phyloP scores from a whole-genome alignment of 2,888 invertebrate species.

The Cataglyphis cursor region DNA sequence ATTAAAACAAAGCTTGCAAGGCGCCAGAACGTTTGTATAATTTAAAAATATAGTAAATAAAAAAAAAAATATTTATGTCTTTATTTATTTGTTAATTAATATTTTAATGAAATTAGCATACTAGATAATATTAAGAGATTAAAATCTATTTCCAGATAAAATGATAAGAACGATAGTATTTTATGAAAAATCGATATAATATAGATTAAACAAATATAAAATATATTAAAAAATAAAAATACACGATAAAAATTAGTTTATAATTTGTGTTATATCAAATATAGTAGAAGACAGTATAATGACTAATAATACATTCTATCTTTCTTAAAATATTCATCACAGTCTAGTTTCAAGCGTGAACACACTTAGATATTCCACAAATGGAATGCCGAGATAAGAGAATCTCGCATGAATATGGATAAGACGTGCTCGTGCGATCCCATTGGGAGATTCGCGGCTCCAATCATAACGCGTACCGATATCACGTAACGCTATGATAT shows the following conservation, averaged over 20 bases:
- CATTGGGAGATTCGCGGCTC: slow-evolving; percentile 81
- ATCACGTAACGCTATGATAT: slow-evolving; percentile 84
- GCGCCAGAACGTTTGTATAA: background rate
- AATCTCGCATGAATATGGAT: slow-evolving; percentile 62
- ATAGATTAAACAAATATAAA: background rate
- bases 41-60: background rate
- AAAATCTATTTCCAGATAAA: background rate
- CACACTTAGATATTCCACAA: background rate
- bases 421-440: slow-evolving; percentile 56
- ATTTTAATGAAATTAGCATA: background rate
- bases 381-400: slow-evolving; percentile 29
- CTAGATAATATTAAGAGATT: background rate
- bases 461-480: slow-evolving; percentile 83
- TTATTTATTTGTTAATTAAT: background rate
- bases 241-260: background rate
- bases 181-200: background rate
- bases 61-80: background rate
- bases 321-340: background rate
- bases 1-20: background rate
- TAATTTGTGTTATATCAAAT: background rate
- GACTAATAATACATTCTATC: background rate
- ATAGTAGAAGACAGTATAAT: background rate
- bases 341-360: background rate
- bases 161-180: background rate
- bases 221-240: background rate